phyloP scores from a whole-genome alignment of 2,113 vertebrate genomes.

The Columba janthina region DNA sequence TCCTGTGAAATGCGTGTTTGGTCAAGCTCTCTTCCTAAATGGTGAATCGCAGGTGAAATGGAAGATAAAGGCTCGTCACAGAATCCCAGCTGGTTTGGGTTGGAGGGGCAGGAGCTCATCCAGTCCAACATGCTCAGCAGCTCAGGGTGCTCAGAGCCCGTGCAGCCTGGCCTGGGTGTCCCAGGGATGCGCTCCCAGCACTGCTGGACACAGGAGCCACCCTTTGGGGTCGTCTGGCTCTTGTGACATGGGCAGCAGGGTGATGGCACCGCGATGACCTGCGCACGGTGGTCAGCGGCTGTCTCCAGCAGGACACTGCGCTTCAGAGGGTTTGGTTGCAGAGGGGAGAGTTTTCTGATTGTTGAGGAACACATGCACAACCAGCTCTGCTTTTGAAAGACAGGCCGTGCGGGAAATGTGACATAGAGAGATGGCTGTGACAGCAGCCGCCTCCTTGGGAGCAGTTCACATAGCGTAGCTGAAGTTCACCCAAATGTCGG shows the following conservation, averaged over 20 bases:
- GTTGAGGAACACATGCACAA: background rate
- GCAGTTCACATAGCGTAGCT: accelerated
- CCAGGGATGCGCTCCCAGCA: too few relatives aligned
- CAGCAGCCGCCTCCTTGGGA: background rate
- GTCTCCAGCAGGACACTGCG: background rate
- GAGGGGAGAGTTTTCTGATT: background rate
- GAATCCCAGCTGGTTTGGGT: too few relatives aligned
- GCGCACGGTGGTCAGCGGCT: background rate
- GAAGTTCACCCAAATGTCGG: background rate
- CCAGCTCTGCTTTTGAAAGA: background rate
- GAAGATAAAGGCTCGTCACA: background rate
- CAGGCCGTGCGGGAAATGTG: background rate
- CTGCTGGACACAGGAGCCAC: too few relatives aligned
- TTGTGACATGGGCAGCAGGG: accelerated
- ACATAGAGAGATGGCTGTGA: background rate
- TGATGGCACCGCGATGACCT: background rate
- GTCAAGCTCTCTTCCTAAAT: background rate
- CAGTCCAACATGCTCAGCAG: background rate
- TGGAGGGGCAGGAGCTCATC: background rate
- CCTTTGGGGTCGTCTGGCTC: background rate
- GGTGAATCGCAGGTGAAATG: background rate
- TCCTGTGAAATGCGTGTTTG: background rate
- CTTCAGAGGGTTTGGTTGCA: background rate
- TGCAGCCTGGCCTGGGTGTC: too few relatives aligned
- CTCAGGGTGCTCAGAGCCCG: background rate